Percentiles rank a stretch among this genome's conserved stretches.
These are phyloP conservation scores for Drosophila pruinosa DNA, from an alignment of 1,140 invertebrate species.

Conservation along the genomic window DNA sequence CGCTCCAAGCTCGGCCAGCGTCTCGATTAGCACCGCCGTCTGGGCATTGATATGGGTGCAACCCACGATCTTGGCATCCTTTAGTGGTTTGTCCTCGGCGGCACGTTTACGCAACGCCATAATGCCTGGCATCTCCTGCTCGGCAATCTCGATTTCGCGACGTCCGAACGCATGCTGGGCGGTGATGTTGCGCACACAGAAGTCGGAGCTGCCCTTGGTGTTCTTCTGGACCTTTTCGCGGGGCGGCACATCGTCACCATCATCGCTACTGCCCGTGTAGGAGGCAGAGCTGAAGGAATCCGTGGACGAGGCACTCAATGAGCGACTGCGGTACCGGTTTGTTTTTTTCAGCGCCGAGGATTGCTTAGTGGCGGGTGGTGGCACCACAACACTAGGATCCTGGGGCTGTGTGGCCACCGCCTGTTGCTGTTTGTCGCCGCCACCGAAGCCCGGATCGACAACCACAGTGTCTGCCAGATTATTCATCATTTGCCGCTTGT, in stretches of 20 bases:
- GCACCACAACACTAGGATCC: constrained; percentile 71
- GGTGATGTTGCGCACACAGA: constrained; percentile 95
- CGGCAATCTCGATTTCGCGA: constrained; percentile 98
- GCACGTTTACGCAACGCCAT: constrained; percentile 96
- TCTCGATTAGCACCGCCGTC: constrained; percentile 98
- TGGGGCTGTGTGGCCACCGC: constrained; percentile 55
- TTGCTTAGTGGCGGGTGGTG: constrained; percentile 83
- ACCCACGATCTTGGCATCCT: constrained; percentile 97
- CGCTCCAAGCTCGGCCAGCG: constrained; percentile 94
- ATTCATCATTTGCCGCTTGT: constrained; percentile 60
- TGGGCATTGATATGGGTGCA: constrained; percentile 99
- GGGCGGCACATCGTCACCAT: constrained; percentile 90
- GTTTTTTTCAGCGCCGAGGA: constrained; percentile 92
- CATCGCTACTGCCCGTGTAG: constrained; percentile 94
- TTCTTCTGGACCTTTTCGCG: constrained; percentile 93
- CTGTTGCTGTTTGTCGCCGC: constrained; percentile 71
- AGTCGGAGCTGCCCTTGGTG: constrained; percentile 91
- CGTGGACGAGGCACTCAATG: constrained; percentile 95
- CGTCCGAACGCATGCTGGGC: constrained; percentile 96
- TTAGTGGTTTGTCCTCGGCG: constrained; percentile 95
- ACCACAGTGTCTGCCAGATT: constrained; percentile 74
- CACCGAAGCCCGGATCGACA: constrained; percentile 78
- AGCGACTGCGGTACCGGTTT: constrained; percentile 92
- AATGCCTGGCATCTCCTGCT: constrained; percentile 98
- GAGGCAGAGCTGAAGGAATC: constrained; percentile 97